A percentile compares a stretch with the other conserved stretches of the same genome.
Evolutionary conservation across 2,797 vertebrate genomes (phyloP).

Genomic region (Antennarius maculatus): DNA sequence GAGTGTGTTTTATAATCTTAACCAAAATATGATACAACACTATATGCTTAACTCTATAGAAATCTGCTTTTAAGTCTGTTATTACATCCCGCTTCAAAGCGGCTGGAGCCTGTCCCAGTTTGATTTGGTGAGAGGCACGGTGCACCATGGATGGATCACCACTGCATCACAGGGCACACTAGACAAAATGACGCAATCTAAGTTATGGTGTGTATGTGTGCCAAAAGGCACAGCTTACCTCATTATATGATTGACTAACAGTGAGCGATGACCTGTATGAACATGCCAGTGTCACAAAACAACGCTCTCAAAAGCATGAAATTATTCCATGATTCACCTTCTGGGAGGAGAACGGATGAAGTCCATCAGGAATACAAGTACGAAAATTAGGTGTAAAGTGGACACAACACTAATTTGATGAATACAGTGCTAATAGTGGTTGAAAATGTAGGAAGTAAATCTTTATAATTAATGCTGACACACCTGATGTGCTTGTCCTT

Average conservation of each 20-base stretch:
- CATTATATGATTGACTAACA: background rate
- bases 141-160: too few species aligned
- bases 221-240: background rate
- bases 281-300: background rate
- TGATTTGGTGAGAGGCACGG: too few species aligned
- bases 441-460: constrained; percentile 23
- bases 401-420: background rate
- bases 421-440: constrained; percentile 30
- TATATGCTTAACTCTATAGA: too few species aligned
- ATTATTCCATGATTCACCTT: constrained; percentile 13
- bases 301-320: constrained; percentile 3
- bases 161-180: too few species aligned
- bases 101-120: too few species aligned
- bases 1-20: too few species aligned
- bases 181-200: too few species aligned
- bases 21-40: too few species aligned
- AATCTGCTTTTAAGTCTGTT: too few species aligned
- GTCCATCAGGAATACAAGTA: constrained; percentile 1
- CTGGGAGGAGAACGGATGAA: background rate
- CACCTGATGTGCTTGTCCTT: constrained; percentile 42
- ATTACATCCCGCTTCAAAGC: too few species aligned
- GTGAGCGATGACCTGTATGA: constrained; percentile 19
- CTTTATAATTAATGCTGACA: constrained; percentile 20
- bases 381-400: constrained; percentile 18
- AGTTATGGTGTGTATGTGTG: background rate